Base-by-base conservation (phyloP, 92 coral and sea anemone species). In the Bergia puertoricense region DNA sequence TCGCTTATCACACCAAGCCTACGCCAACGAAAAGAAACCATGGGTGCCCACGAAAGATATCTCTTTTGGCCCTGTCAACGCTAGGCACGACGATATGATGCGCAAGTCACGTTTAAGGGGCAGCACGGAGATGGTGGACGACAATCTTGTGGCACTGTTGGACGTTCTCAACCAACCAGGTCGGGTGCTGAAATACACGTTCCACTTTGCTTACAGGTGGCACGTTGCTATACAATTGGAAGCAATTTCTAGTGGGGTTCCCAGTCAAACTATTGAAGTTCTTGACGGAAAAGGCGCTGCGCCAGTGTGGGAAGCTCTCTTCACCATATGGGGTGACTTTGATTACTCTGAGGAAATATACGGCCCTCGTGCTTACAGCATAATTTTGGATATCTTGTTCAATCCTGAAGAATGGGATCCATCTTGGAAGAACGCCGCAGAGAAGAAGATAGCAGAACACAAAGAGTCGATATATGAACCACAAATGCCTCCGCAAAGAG, bases 211-310 rank as follows among this genome's bases (percentile, higher is more conserved):
- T 13, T 0, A 11, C 0, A 40, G 6, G 78, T 74, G 78, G 78
- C 78, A 38, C 10, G 22, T 74, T 40, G 44, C 48, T 0, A 40
- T 74, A 20, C 45, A 74, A n/a, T 37, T 74, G 16, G 48, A 74
- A 74, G 78, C 78, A 11, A 74, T 39, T 74, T 40, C 78, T 20
- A 74, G 20, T 6, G 78, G 78, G 30, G 43, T 14, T 74, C 45
- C 78, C 22, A 74, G 78, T 39, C 78, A 74, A 40, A 74, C 18
- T 43, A 74, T 37, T 43, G 78, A 74, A 74, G 78, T 74, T 74
- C 78, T 74, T 13, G 23, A 74, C 8, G 78, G 78, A 9, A 74
- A 37, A 39, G 78, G 78, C 2, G 78, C 78, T 39, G 41, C 46
- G 0, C 78, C 78, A 40, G 45, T 37, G 13, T 74, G 78, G 78